Evolutionary conservation across 2,888 invertebrate genomes (phyloP).

Genomic region (Ophioninae sp.): DNA sequence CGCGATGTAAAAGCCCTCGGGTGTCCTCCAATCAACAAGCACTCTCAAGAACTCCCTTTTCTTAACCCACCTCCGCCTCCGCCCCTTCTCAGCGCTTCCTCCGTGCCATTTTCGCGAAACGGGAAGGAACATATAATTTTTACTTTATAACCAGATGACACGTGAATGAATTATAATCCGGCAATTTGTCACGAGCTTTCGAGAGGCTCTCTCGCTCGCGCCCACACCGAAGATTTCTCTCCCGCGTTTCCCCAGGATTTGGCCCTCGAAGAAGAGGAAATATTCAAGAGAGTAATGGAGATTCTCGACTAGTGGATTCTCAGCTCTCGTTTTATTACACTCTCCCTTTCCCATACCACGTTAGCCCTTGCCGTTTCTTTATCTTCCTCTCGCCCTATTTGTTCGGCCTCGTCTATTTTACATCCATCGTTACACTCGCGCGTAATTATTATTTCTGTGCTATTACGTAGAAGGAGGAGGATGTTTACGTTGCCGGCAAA

Average conservation of each 20-base stretch:
- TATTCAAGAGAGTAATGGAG: constrained; percentile 41
- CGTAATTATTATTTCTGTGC: constrained; percentile 31
- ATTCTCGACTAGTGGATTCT: constrained; percentile 13
- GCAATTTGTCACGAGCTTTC: constrained; percentile 49
- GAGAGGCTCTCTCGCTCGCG: constrained; percentile 9
- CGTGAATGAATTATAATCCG: constrained; percentile 41
- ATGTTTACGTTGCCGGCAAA: constrained; percentile 46
- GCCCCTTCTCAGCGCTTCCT: neutral
- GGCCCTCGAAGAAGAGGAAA: constrained; percentile 22
- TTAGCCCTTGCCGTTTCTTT: neutral
- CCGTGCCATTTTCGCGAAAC: neutral
- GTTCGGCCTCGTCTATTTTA: neutral
- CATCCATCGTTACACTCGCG: constrained; percentile 17
- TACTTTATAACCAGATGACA: constrained; percentile 39
- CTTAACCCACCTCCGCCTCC: neutral
- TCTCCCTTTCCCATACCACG: neutral
- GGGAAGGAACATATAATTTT: constrained; percentile 35
- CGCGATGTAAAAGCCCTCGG: neutral
- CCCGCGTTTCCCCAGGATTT: constrained; percentile 30
- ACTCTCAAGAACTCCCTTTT: neutral
- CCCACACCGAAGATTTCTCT: neutral
- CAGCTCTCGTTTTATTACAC: constrained; percentile 11
- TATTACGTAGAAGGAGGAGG: constrained; percentile 24
- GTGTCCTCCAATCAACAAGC: constrained; percentile 18
- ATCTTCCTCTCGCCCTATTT: neutral